Conservation (phyloP, 1,140 invertebrate genomes). For the Nasonia longicornis region DNA sequence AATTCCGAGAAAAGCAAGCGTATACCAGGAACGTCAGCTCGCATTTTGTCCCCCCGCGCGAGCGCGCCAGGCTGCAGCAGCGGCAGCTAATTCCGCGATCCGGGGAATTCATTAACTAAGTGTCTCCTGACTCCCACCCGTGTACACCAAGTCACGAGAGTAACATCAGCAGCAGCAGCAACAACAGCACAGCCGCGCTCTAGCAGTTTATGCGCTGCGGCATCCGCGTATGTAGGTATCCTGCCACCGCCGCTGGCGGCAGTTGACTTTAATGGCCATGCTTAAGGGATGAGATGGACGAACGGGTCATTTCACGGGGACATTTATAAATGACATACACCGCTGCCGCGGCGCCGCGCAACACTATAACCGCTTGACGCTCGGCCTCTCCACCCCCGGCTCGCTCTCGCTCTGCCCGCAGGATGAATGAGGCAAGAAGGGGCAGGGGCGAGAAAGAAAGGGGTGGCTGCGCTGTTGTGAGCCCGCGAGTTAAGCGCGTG, state of each 20-base stretch:
- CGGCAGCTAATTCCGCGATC: constrained; percentile 50
- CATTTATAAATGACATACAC: constrained; percentile 68
- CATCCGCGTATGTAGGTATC: neutral
- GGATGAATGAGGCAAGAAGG: constrained; percentile 27
- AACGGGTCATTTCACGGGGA: constrained; percentile 67
- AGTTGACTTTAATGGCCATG: constrained; percentile 66
- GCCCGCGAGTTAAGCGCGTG: neutral
- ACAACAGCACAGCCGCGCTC: constrained; percentile 16
- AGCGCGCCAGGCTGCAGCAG: neutral
- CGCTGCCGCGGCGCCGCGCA: constrained; percentile 46
- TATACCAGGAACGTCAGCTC: neutral
- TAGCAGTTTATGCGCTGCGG: constrained; percentile 52
- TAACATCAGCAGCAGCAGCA: neutral
- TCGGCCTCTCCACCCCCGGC: neutral
- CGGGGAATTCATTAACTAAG: constrained; percentile 59
- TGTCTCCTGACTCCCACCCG: constrained; percentile 45
- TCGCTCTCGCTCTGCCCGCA: neutral
- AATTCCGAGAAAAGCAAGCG: neutral
- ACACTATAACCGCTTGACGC: constrained; percentile 60
- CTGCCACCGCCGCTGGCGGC: constrained; percentile 28
- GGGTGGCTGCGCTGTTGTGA: neutral
- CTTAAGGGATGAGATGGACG: constrained; percentile 67
- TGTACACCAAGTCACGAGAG: constrained; percentile 49
- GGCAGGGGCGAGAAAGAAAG: constrained; percentile 42
- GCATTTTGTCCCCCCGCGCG: neutral